A percentile compares a stretch with the other conserved stretches of the same genome.
These are phyloP conservation scores for Himalopsyche phryganea DNA, from an alignment of 1,140 invertebrate species.

Conservation along the genomic window DNA sequence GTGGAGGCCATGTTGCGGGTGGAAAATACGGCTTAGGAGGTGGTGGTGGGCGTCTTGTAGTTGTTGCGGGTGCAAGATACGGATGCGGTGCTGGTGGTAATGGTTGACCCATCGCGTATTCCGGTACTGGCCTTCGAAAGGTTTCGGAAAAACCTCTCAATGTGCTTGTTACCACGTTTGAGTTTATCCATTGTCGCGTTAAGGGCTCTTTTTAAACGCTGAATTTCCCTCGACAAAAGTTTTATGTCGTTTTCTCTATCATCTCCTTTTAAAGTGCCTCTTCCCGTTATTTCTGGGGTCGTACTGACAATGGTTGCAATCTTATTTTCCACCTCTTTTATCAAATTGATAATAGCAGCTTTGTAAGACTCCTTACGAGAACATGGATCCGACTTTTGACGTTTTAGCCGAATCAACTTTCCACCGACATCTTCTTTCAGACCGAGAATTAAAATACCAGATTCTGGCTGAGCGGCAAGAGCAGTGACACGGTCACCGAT, in stretches of 20 bases:
- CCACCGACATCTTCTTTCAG: not conserved
- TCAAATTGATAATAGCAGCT: not conserved
- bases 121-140: too few relatives aligned
- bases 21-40: too few relatives aligned
- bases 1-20: too few relatives aligned
- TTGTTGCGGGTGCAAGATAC: too few relatives aligned
- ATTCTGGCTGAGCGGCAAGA: not conserved
- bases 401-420: not conserved
- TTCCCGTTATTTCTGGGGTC: not conserved
- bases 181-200: not conserved
- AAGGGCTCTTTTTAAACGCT: not conserved
- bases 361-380: not conserved
- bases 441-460: not conserved
- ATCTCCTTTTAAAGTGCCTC: not conserved
- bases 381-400: conserved; percentile 7
- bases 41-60: too few relatives aligned
- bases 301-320: conserved; percentile 3
- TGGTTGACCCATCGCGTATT: too few relatives aligned
- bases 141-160: too few relatives aligned
- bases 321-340: conserved; percentile 7
- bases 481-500: conserved; percentile 1
- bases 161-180: not conserved
- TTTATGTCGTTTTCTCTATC: not conserved
- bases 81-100: too few relatives aligned
- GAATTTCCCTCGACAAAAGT: not conserved